These are phyloP conservation scores for Otolemur garnettii DNA, from an alignment of 2,113 vertebrate species.

Conservation along the genomic window DNA sequence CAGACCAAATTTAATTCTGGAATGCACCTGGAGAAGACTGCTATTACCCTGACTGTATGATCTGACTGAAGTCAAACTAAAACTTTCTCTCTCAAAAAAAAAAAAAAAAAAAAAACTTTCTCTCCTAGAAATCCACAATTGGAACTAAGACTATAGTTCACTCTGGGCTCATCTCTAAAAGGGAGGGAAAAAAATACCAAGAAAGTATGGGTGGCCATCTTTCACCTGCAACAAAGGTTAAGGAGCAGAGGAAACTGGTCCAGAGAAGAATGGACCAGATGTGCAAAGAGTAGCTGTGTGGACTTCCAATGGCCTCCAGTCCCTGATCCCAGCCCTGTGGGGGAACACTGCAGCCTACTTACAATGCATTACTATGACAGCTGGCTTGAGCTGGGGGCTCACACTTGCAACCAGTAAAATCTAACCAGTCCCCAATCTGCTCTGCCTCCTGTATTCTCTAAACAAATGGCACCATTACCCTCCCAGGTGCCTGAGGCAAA, in stretches of 20 bases:
- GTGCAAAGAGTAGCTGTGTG: background rate
- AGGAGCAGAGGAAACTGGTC: background rate
- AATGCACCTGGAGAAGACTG: background rate
- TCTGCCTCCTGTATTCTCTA: background rate
- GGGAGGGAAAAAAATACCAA: background rate
- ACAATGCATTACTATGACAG: background rate
- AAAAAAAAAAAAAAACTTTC: no score
- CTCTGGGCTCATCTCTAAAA: background rate
- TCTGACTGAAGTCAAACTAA: background rate
- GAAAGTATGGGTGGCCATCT: background rate
- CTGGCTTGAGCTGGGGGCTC: no score
- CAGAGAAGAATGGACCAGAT: background rate
- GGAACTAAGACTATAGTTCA: background rate
- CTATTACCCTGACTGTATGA: background rate
- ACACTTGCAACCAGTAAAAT: background rate
- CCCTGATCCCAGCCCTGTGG: background rate
- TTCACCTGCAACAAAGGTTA: background rate
- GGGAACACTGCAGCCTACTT: background rate
- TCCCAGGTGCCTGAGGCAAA: background rate
- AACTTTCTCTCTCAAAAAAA: background rate
- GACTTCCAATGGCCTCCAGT: background rate
- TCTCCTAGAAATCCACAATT: background rate
- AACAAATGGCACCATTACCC: background rate
- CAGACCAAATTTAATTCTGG: background rate
- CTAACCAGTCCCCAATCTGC: background rate